phyloP scores from a whole-genome alignment of 2,113 vertebrate genomes.

The Notothenia rossii region DNA sequence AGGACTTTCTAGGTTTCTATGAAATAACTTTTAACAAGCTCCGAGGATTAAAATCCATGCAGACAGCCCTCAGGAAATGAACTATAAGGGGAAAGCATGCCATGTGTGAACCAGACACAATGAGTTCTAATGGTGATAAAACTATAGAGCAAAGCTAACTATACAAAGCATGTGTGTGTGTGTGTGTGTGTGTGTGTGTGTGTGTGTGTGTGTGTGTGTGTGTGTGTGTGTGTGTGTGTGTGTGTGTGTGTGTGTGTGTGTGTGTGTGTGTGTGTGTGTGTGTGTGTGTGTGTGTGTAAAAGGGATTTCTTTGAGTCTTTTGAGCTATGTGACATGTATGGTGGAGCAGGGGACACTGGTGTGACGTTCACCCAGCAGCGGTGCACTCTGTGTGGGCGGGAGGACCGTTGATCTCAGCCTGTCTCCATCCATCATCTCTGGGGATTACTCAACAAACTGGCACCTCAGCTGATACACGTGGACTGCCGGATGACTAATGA shows the following conservation, averaged over 20 bases:
- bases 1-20: not conserved
- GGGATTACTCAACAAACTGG: constrained; percentile 53
- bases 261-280: too few relatives aligned
- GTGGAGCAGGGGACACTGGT: not conserved
- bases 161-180: not conserved
- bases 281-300: too few relatives aligned
- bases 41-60: not conserved
- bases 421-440: constrained; percentile 69
- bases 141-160: not conserved
- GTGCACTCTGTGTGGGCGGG: constrained; percentile 66
- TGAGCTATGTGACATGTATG: not conserved
- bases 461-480: constrained; percentile 58
- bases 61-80: not conserved
- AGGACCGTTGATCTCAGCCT: constrained; percentile 43
- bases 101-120: not conserved
- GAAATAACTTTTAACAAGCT: not conserved
- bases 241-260: not conserved
- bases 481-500: constrained; percentile 49
- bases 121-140: not conserved
- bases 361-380: constrained; percentile 17
- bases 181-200: too few relatives aligned
- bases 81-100: not conserved
- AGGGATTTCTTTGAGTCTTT: not conserved
- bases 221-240: not conserved
- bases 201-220: too few relatives aligned